Evolutionary conservation across 2,113 vertebrate genomes (phyloP).

Genomic region (Chionis minor): DNA sequence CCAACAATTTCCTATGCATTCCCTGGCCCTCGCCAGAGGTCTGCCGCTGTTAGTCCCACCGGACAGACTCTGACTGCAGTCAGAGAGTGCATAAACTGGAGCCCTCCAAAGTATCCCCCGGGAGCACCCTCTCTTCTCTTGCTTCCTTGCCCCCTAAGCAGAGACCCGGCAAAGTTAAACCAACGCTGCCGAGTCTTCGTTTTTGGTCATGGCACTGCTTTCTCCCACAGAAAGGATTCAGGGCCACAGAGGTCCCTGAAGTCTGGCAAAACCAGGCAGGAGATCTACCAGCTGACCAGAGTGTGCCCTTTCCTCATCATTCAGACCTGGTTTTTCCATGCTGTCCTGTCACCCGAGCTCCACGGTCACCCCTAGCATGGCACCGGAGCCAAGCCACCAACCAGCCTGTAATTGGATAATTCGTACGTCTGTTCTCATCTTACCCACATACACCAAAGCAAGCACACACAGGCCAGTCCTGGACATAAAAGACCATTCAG

Average conservation of each 20-base stretch:
- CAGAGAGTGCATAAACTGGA: neutral
- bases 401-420: slow-evolving; percentile 20
- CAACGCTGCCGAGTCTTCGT: neutral
- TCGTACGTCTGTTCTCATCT: neutral
- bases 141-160: neutral
- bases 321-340: neutral
- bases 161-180: neutral
- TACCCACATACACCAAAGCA: neutral
- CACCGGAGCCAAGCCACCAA: slow-evolving; percentile 28
- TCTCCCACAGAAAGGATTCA: neutral
- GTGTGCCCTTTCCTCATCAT: neutral
- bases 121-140: neutral
- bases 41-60: neutral
- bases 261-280: neutral
- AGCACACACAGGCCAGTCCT: neutral
- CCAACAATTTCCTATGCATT: neutral
- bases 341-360: neutral
- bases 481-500: neutral
- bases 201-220: neutral
- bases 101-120: neutral
- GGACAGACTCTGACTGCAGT: neutral
- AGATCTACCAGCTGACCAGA: neutral
- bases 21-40: neutral
- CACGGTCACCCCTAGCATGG: neutral
- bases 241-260: neutral